Base-by-base conservation (phyloP, 2,888 invertebrate genomes). In the Hipparchia sbordonii region DNA sequence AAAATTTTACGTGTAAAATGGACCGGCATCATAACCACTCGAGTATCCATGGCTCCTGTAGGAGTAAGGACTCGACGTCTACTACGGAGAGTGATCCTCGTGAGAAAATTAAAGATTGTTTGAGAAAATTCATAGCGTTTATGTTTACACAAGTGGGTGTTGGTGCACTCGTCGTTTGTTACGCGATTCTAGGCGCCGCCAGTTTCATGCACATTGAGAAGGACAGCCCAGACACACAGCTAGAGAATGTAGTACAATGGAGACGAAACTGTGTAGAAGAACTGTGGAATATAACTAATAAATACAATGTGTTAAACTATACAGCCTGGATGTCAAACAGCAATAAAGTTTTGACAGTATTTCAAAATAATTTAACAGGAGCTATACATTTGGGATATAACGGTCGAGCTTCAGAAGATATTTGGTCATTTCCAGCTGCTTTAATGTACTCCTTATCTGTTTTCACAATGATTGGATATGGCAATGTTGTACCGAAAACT, bases 101-200 rank as follows among this genome's bases (percentile, higher is more conserved):
- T 52, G 97, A 97, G 83, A 96, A 96, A 83, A 95, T 98, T 72
- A 97, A 97, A 88, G 97, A 97, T 84, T 98, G 97, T 85, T 97
- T 97, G 82, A 95, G 98, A 61, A 97, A 97, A 88, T 95, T 97
- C 80, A 96, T 97, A 72, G 97, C 97, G 7, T 98, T 98, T 84
- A 98, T 98, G 98, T 98, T 97, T 91, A 98, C 98, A 7, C 98
- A 98, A 95, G 96, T 97, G 82, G 98, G 98, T 79, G 98, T 98
- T 54, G 98, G 98, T 72, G 98, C 97, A 8, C 92, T 98, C 23
- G 97, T 98, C 63, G 97, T 98, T 2, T 96, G 97, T 77, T 98
- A 98, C 86, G 97, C 98, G 48, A 96, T 98, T 71, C 95, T 97
- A 51, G 98, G 98, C 0, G 98, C 98, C 0, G 95, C 97, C 23